phyloP scores from a whole-genome alignment of 2,113 vertebrate genomes.

The Piaya cayana region DNA sequence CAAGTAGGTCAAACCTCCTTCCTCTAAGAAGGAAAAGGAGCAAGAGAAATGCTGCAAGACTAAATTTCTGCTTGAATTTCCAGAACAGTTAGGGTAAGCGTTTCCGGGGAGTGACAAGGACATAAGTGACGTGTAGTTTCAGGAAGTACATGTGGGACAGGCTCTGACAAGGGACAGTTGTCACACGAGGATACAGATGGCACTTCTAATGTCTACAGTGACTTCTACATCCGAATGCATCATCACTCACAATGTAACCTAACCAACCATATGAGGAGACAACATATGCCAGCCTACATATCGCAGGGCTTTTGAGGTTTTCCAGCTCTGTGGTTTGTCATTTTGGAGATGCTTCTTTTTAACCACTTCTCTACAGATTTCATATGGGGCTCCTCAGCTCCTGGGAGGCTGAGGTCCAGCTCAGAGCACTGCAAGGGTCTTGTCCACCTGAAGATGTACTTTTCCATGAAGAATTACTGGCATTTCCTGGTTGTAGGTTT shows the following conservation, averaged over 20 bases:
- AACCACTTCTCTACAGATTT: not conserved
- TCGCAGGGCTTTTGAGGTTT: constrained; percentile 6
- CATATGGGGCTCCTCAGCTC: not conserved
- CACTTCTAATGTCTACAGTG: not conserved
- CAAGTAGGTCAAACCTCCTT: not conserved
- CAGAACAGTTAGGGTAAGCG: not conserved
- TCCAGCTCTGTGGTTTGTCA: not conserved
- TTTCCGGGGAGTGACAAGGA: not conserved
- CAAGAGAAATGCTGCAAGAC: not conserved
- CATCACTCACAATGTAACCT: not conserved
- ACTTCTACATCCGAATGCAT: not conserved
- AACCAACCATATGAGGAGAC: not conserved
- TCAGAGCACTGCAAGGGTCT: not conserved
- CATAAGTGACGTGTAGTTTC: not conserved
- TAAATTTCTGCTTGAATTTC: not conserved
- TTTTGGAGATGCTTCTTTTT: not conserved
- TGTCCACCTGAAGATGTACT: not conserved
- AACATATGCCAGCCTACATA: not conserved
- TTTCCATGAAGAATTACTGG: not conserved
- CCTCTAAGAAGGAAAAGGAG: not conserved
- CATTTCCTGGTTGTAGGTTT: not conserved
- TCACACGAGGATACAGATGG: not conserved
- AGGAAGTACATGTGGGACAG: not conserved
- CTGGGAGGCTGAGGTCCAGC: not conserved
- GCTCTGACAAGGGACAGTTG: not conserved